These are phyloP conservation scores for Hydropsyche betteni DNA, from an alignment of 2,888 invertebrate species.

Conservation along the genomic window DNA sequence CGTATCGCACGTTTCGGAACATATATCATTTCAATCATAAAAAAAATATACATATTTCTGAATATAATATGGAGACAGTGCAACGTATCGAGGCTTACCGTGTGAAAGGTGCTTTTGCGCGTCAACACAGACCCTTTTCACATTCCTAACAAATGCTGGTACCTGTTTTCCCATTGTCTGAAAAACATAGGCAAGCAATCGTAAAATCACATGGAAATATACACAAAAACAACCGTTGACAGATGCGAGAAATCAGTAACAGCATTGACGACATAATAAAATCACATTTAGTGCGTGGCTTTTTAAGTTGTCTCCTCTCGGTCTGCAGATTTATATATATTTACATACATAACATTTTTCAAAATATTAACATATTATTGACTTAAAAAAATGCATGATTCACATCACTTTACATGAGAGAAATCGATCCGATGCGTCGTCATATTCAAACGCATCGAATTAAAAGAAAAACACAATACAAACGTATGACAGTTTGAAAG, in stretches of 20 bases:
- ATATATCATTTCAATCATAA: not conserved
- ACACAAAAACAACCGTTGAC: not conserved
- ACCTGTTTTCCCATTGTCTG: conserved; percentile 9
- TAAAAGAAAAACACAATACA: too few species aligned
- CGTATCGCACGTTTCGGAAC: not conserved
- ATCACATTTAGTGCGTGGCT: not conserved
- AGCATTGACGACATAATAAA: not conserved
- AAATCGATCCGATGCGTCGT: too few species aligned
- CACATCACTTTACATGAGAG: not conserved
- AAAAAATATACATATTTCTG: not conserved
- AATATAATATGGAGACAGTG: conserved; percentile 1
- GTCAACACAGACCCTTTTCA: not conserved
- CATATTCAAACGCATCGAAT: too few species aligned
- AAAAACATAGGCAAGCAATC: conserved; percentile 29
- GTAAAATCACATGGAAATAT: not conserved
- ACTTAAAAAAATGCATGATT: not conserved
- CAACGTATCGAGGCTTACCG: conserved; percentile 13
- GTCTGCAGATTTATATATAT: not conserved
- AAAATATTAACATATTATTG: not conserved
- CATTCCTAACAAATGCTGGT: conserved; percentile 5
- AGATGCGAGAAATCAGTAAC: not conserved
- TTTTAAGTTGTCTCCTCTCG: conserved; percentile 17
- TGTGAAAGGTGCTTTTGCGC: not conserved
- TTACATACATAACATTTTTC: not conserved
- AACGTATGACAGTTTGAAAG: not conserved